A percentile compares a stretch with the other conserved stretches of the same genome.
Conservation (phyloP, 2,888 invertebrate genomes). For the Linnaemya vulpina region DNA sequence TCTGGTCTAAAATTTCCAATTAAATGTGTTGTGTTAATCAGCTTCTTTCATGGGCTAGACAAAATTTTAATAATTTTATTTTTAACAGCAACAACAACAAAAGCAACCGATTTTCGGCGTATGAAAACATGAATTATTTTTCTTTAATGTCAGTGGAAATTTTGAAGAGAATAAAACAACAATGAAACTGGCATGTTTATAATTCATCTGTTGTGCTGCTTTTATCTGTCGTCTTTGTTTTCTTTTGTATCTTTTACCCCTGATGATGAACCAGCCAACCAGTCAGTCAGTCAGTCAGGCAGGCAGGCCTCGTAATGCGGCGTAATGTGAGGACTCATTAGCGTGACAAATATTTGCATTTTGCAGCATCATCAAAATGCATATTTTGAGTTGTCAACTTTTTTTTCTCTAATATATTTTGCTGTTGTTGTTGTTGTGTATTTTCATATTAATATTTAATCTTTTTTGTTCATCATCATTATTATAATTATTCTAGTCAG, state of each 20-base stretch:
- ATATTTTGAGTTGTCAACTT: constrained; percentile 60
- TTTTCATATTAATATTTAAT: constrained; percentile 68
- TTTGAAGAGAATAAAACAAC: constrained; percentile 43
- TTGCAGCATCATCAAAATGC: constrained; percentile 60
- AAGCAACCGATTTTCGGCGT: not conserved
- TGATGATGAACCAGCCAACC: constrained; percentile 17
- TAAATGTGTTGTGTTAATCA: constrained; percentile 62
- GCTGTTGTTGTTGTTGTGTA: not conserved
- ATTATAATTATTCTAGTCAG: constrained; percentile 57
- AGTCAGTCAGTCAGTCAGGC: not conserved
- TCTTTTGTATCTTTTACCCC: constrained; percentile 22
- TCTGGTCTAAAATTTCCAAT: constrained; percentile 46
- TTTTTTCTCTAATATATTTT: constrained; percentile 10
- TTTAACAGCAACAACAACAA: constrained; percentile 36
- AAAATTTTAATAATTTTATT: constrained; percentile 58
- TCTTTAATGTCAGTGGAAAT: constrained; percentile 47
- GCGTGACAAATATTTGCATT: constrained; percentile 70
- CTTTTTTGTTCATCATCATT: constrained; percentile 56
- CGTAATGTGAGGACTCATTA: constrained; percentile 65
- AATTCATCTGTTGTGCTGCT: constrained; percentile 54
- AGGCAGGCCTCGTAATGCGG: constrained; percentile 14
- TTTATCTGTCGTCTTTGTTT: constrained; percentile 18
- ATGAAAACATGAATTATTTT: constrained; percentile 52
- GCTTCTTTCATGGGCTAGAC: constrained; percentile 26
- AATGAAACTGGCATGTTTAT: constrained; percentile 60